A percentile compares a stretch with the other conserved stretches of the same genome.
Evolutionary conservation across 2,888 invertebrate species (phyloP).

Genomic region (Drosophila neonasuta): DNA sequence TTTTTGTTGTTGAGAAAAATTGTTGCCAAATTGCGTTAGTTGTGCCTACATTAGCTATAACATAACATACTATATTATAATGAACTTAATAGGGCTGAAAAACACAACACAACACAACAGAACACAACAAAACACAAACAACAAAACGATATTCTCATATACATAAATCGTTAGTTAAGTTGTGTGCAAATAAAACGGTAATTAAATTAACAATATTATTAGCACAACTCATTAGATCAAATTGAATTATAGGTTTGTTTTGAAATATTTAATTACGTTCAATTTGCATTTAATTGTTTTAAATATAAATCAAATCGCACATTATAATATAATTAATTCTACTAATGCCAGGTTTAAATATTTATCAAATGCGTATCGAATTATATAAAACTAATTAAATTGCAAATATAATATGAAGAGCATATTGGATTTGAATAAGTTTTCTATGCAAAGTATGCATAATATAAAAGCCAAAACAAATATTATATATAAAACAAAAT

Average conservation of each 20-base stretch:
- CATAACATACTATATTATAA: background rate
- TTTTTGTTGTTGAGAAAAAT: slow-evolving; percentile 69
- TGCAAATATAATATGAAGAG: too few species aligned
- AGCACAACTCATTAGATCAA: background rate
- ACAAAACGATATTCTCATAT: background rate
- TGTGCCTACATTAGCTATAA: slow-evolving; percentile 41
- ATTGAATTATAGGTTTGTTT: slow-evolving; percentile 2
- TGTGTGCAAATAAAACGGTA: background rate
- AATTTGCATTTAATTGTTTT: background rate
- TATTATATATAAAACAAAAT: too few species aligned
- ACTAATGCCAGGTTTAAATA: background rate
- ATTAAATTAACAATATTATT: background rate
- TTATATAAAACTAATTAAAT: too few species aligned
- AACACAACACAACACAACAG: background rate
- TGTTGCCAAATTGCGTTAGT: slow-evolving; percentile 73
- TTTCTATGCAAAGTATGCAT: background rate
- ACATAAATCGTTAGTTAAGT: background rate
- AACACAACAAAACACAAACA: background rate
- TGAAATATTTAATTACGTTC: background rate
- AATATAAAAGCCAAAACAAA: background rate
- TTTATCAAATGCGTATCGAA: too few species aligned
- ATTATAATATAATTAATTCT: background rate
- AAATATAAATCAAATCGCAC: background rate
- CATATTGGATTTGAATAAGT: too few species aligned
- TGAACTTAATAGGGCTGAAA: slow-evolving; percentile 38